Conservation (phyloP, 2,888 invertebrate species). For the Merodon equestris region DNA sequence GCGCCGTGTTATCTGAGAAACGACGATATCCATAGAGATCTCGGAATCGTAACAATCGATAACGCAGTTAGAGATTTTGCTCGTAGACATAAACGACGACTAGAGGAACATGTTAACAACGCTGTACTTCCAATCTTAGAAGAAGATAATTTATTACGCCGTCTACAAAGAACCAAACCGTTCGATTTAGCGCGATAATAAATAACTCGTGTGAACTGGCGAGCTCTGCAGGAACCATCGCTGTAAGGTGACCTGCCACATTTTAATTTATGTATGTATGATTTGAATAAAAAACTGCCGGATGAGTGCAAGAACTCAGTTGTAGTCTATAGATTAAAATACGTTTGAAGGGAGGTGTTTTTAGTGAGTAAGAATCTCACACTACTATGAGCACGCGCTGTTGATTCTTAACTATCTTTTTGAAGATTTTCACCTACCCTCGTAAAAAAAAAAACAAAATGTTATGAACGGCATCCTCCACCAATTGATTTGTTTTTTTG, state of each 20-base stretch:
- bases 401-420: too few species aligned
- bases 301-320: too few species aligned
- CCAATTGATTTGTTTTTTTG: too few species aligned
- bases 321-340: too few species aligned
- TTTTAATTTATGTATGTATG: not conserved
- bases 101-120: not conserved
- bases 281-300: too few species aligned
- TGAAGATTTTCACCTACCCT: too few species aligned
- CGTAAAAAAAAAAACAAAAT: too few species aligned
- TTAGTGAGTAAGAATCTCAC: too few species aligned
- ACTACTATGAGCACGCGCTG: too few species aligned
- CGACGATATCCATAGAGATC: conserved; percentile 5
- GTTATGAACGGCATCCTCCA: too few species aligned
- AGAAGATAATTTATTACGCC: conserved; percentile 9
- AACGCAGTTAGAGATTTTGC: not conserved
- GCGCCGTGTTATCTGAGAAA: conserved; percentile 16
- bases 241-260: conserved; percentile 2
- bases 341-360: too few species aligned
- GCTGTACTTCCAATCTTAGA: not conserved
- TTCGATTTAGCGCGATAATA: conserved; percentile 7
- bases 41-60: conserved; percentile 1
- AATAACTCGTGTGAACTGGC: not conserved
- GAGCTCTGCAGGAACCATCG: conserved; percentile 4
- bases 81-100: too few species aligned
- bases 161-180: conserved; percentile 11